Evolutionary conservation across 2,888 invertebrate genomes (phyloP).

Genomic region (Flexamia atlantica): DNA sequence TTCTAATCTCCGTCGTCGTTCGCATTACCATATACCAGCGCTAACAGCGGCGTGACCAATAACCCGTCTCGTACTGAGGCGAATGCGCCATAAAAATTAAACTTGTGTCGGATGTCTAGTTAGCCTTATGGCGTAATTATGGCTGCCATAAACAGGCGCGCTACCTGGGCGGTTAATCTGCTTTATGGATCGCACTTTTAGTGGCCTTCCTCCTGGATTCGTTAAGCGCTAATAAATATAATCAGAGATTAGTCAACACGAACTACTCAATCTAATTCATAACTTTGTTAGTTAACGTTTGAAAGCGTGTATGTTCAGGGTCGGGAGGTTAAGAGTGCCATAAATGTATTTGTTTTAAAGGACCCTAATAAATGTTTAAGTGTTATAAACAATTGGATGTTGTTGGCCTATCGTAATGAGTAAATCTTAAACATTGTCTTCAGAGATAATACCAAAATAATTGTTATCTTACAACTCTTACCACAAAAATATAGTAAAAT

Average conservation of each 20-base stretch:
- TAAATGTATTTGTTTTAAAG: too few relatives aligned
- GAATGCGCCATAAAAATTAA: slow-evolving; percentile 43
- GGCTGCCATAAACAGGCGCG: slow-evolving; percentile 30
- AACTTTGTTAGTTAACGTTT: slow-evolving; percentile 11
- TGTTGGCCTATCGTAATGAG: too few relatives aligned
- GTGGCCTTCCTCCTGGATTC: slow-evolving; percentile 26
- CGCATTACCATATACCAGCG: too few relatives aligned
- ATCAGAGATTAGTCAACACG: slow-evolving; percentile 6
- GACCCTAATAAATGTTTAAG: too few relatives aligned
- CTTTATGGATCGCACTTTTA: slow-evolving; percentile 38
- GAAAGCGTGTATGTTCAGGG: not conserved
- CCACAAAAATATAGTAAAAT: too few relatives aligned
- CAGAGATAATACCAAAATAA: too few relatives aligned
- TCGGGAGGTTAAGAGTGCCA: too few relatives aligned
- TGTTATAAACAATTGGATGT: too few relatives aligned
- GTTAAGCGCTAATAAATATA: slow-evolving; percentile 36
- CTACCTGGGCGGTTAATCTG: slow-evolving; percentile 7
- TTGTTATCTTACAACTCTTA: too few relatives aligned
- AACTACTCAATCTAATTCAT: not conserved
- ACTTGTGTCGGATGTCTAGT: slow-evolving; percentile 48
- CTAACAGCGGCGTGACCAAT: not conserved
- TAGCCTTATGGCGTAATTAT: slow-evolving; percentile 49
- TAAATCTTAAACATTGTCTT: too few relatives aligned
- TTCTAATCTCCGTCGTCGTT: too few relatives aligned
- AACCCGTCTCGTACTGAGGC: not conserved